Base-by-base conservation (phyloP, 2,113 vertebrate genomes). In the Nothobranchius furzeri region DNA sequence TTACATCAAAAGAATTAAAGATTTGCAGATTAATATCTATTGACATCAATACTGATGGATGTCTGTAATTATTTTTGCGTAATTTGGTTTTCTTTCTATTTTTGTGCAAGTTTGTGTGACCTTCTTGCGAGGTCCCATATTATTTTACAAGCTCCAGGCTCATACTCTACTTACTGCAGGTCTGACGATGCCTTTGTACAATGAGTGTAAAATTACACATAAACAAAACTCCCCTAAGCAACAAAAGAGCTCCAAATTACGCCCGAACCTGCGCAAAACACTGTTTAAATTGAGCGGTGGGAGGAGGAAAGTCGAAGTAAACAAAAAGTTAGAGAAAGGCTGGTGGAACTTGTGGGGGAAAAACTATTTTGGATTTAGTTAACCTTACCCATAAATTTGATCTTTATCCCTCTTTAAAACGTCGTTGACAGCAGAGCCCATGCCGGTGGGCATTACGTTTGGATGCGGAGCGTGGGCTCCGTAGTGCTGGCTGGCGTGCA, bases 391-490 rank as follows among this genome's bases (percentile, higher is more conserved):
- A 85, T 98, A 98, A 94, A 99, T 99, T 84, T 96, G 96, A 93
- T 99, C 98, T 94, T 98, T 99, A 94, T 99, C 98, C 94, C 98
- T 93, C 93, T 99, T 99, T 93, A 99, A 93, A 91, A 97, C 98
- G 90, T 99, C 98, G 93, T 99, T 99, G 95, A 98, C 96, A 95
- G 98, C 97, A 62, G 98, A 99, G 90, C 98, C 98, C 97, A 99
- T 99, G 93, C 96, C 95, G 85, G 93, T 95, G 91, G 97, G 95
- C 97, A 99, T 98, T 90, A 98, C 97, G 93, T 98, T 98, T 62
- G 96, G 96, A 88, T 99, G 97, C 42, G 97, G 97, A 92, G 96
- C 96, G 91, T 99, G 97, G 43, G 97, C 95, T 89, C 97, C 97
- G 92, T 99, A 98, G 90, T 99, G 98, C 93, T 98, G 97, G 84